phyloP scores from a whole-genome alignment of 1,140 invertebrate species.

The silkworm (Bombyx mori) region ASM3026992v2 NC_085132.1:1023001-1023500 shows the following conservation, averaged over 20 bases:
- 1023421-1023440: conserved; percentile 71
- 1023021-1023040: conserved; percentile 63
- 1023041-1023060: conserved; percentile 75
- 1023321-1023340: conserved; percentile 84
- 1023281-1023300: conserved; percentile 78
- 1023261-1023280: conserved; percentile 86
- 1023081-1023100: conserved; percentile 80
- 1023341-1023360: conserved; percentile 85
- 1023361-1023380: conserved; percentile 83
- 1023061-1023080: conserved; percentile 80
- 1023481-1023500: conserved; percentile 70
- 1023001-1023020: conserved; percentile 66
- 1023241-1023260: conserved; percentile 88
- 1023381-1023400: conserved; percentile 85
- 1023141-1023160: conserved; percentile 77
- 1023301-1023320: conserved; percentile 76
- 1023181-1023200: conserved; percentile 83
- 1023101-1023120: conserved; percentile 76
- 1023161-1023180: conserved; percentile 76
- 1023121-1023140: conserved; percentile 80
- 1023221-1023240: conserved; percentile 92
- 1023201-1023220: conserved; percentile 82
- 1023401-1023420: conserved; percentile 79
- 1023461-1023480: conserved; percentile 76
- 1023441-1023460: conserved; percentile 72